Base-by-base conservation (phyloP, 2,113 vertebrate genomes). In the Peucedramus taeniatus region DNA sequence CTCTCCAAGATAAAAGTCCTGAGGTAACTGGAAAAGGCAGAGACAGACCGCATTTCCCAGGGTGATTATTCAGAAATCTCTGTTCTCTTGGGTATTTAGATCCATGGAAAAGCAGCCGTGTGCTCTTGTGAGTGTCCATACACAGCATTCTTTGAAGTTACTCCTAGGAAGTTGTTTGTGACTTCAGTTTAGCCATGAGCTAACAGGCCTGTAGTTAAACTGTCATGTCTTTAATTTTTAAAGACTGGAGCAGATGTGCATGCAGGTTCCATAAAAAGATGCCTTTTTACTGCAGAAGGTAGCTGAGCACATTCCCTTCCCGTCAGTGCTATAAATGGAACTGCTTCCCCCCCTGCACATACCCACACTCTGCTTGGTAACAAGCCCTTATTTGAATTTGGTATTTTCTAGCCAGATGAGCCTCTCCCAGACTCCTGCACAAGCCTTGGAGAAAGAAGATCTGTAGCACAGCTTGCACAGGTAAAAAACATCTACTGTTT, bases 391-490 rank as follows among this genome's bases (percentile, higher is more conserved):
- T 92, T 81, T 96, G 94, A 83, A 89, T 83, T 79, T 79, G 69
- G 22, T 92, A 83, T 88, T 60, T 94, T 97, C n/a, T 76, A 98
- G 97, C 31, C 90, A 90, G 94, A 94, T 79, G 84, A 92, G 83
- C 75, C 15, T 75, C 22, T 35, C 45, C 12, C 44, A 39, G 80
- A 88, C 11, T 93, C 72, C 57, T 45, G 39, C 37, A 20, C 53
- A 10, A 87, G 80, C 15, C 27, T 91, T 31, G 92, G 93, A 87
- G 97, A 97, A 95, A 97, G 97, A 47, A 81, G 98, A 94, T 98
- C 98, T 37, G 72, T 99, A 78, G 88, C 87, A 54, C 94, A 88
- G 74, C 96, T 99, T 37, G 97, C 98, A 15, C 98, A 99, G 99
- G 99, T 99, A 98, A 31, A 51, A 63, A 33, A 11, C 68, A 45